Base-by-base conservation (phyloP, 2,888 invertebrate species). In the Pyrgus malvae region DNA sequence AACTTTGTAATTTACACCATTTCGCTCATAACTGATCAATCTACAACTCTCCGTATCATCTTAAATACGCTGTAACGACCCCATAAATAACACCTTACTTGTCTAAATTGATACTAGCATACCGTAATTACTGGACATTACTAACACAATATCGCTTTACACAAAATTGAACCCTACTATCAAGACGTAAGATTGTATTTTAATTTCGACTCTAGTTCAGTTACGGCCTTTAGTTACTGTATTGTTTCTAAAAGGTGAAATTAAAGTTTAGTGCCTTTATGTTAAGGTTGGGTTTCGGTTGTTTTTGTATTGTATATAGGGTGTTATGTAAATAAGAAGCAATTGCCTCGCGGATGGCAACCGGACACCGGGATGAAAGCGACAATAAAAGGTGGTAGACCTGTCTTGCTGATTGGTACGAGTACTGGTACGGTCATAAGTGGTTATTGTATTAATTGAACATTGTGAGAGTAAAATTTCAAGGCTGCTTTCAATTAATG, bases 301-400 rank as follows among this genome's bases (percentile, higher is more conserved):
- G 12, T 1, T 5, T 2, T 1, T 4, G 0, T 8, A 27, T 19
- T 48, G 51, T 41, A 48, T 38, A 50, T 67, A 57, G 12, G 31
- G 54, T 63, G 51, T 75, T 76, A 64, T 64, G 67, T 48, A 54
- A 55, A 55, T 74, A 66, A 61, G 56, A 57, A 63, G 61, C 80
- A 88, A 86, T 87, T 88, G 84, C 65, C 60, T 65, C 68, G 70
- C 80, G 83, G 83, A 84, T 83, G 81, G 84, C 82, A 82, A 88
- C 87, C 84, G 84, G 87, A 88, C 87, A 87, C 87, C 82, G 84
- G 79, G 78, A 82, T 84, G 83, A 86, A 87, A 87, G 86, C 79
- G 74, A 80, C 87, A 85, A 86, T 87, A 88, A 88, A 88, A 88
- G 89, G 89, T 85, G 81, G 75, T 76, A 80, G 88, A 84, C 85